Evolutionary conservation across 2,888 invertebrate genomes (phyloP), one percentile per base, ranked within the genome.

Genomic region (Gerosis bhagava): DNA sequence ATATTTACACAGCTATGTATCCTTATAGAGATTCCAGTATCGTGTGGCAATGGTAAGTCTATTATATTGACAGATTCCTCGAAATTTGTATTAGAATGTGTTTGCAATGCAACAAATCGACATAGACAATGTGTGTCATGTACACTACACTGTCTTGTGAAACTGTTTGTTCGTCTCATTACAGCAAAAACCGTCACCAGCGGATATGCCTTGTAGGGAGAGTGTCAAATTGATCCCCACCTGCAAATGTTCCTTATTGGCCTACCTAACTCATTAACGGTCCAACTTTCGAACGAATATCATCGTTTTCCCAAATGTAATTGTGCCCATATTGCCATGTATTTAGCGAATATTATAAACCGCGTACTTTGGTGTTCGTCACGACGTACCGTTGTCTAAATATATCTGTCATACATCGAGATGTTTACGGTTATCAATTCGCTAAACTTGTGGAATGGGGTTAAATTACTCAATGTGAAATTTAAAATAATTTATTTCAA

Each of bases 221-320:
- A 60, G 77, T 76, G 78, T 73, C 73, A 75, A 77, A 65, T 65
- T 57, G 65, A 60, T 62, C 42, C 55, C 55, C 53, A 41, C 49
- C 41, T 44, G 31, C 55, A 28, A 12, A 36, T 29, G 37, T 37
- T 36, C 26, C 36, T 36, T 29, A 45, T 31, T 13, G 37, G 24
- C 17, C 29, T 5, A 5, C 24, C 11, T 29, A 29, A 16, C 43
- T 37, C 31, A 29, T 36, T 17, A 36, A 12, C 29, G 12, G 11
- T 8, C 4, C 1, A 1, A n/a, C 13, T n/a, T 35, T 1, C 22
- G 13, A 22, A 19, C 34, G 5, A 34, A 21, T 34, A 6, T 21
- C 19, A 12, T 34, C 31, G 15, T 10, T 19, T n/a, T n/a, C n/a
- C n/a, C n/a, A n/a, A 19, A 19, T 19, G 19, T 19, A 19, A 19